phyloP scores from a whole-genome alignment of 2,888 invertebrate genomes.

The Siphonodentalium dalli region DNA sequence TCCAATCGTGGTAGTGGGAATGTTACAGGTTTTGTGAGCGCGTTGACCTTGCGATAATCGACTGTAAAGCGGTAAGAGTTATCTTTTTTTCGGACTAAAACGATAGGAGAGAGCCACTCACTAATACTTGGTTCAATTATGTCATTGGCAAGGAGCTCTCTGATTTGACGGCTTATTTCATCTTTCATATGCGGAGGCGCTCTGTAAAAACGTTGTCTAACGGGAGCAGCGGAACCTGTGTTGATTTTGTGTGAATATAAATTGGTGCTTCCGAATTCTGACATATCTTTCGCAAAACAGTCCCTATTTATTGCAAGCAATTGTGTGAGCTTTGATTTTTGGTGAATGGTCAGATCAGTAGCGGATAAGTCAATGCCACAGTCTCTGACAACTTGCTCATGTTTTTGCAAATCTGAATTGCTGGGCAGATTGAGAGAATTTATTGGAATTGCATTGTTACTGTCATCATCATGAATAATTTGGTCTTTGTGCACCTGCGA shows the following conservation, averaged over 20 bases:
- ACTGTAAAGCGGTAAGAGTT: slow-evolving; percentile 30
- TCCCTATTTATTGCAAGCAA: too few species aligned
- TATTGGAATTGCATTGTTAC: too few species aligned
- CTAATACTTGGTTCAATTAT: slow-evolving; percentile 27
- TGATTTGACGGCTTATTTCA: slow-evolving; percentile 24
- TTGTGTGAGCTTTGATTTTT: too few species aligned
- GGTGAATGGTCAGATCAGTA: too few species aligned
- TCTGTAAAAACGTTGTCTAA: slow-evolving; percentile 17
- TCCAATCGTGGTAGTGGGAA: slow-evolving; percentile 26
- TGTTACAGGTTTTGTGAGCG: slow-evolving; percentile 20
- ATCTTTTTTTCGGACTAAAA: slow-evolving; percentile 25
- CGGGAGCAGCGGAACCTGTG: slow-evolving; percentile 22
- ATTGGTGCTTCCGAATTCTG: slow-evolving; percentile 29
- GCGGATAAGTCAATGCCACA: too few species aligned
- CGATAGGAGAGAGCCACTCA: slow-evolving; percentile 27
- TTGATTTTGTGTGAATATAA: slow-evolving; percentile 27
- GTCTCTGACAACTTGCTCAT: too few species aligned
- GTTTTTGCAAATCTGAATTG: too few species aligned
- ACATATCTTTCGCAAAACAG: too few species aligned
- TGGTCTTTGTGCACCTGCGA: too few species aligned
- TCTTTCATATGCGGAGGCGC: too few species aligned
- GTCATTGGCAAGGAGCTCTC: slow-evolving; percentile 25
- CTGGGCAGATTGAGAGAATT: too few species aligned
- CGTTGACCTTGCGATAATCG: slow-evolving; percentile 20
- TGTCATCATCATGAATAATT: too few species aligned